Evolutionary conservation across 2,888 invertebrate genomes (phyloP).

Genomic region (Ochropleura plecta): DNA sequence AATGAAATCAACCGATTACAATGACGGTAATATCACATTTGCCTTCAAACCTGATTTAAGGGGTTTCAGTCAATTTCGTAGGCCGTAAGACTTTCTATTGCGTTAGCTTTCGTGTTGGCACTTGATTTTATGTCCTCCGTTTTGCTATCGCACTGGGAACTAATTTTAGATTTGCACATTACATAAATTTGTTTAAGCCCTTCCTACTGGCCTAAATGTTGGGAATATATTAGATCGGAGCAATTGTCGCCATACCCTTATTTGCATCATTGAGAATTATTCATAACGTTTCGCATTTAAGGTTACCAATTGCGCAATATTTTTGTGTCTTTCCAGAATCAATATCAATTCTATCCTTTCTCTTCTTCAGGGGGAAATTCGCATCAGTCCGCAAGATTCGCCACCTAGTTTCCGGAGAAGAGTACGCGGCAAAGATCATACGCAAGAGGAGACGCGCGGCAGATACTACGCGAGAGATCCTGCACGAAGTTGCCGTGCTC

Average conservation of each 20-base stretch:
- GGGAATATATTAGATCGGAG: conserved; percentile 1
- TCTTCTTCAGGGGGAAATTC: conserved; percentile 97
- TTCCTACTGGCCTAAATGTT: conserved; percentile 46
- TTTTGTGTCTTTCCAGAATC: too few species aligned
- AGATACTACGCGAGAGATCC: conserved; percentile 96
- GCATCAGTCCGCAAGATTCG: conserved; percentile 98
- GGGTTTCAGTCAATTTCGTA: conserved; percentile 54
- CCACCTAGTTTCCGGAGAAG: conserved; percentile 95
- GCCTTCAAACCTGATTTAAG: conserved; percentile 59
- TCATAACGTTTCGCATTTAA: not conserved
- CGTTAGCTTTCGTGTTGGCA: conserved; percentile 50
- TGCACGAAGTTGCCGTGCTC: conserved; percentile 98
- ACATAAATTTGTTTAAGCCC: conserved; percentile 47
- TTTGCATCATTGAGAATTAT: conserved; percentile 23
- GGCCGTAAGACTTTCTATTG: conserved; percentile 62
- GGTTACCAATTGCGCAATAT: not conserved
- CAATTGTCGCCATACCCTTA: conserved; percentile 13
- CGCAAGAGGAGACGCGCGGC: conserved; percentile 97
- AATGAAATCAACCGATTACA: conserved; percentile 76
- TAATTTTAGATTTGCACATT: conserved; percentile 55
- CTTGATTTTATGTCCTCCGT: conserved; percentile 46
- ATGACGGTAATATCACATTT: conserved; percentile 65
- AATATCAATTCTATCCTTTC: conserved; percentile 18
- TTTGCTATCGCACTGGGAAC: conserved; percentile 45
- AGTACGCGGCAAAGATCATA: conserved; percentile 99